phyloP scores from a whole-genome alignment of 2,797 vertebrate species.

The Chiroxiphia lanceolata region DNA sequence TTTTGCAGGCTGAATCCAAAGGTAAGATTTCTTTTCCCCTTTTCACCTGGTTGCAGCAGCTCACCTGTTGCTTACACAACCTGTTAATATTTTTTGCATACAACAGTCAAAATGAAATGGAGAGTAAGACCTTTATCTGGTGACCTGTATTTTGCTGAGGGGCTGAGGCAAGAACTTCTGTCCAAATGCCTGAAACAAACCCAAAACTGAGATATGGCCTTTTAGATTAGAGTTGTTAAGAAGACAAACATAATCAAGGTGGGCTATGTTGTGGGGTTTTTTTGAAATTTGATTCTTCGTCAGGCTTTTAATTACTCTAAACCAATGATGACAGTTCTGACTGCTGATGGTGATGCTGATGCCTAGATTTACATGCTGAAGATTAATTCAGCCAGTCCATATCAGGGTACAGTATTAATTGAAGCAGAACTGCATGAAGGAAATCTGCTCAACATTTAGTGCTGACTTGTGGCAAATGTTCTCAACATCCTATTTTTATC shows the following conservation, averaged over 20 bases:
- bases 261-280: accelerated
- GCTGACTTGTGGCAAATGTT: background rate
- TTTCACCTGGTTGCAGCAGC: background rate
- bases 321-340: background rate
- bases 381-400: background rate
- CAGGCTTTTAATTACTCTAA: background rate
- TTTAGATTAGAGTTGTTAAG: background rate
- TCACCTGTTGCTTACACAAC: background rate
- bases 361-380: background rate
- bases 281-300: background rate
- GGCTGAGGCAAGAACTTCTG: background rate
- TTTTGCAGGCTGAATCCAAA: background rate
- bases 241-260: background rate
- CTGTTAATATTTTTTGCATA: background rate
- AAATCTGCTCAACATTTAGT: background rate
- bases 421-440: background rate
- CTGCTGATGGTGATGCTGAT: background rate
- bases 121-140: background rate
- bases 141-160: background rate
- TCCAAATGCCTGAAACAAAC: background rate
- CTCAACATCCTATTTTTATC: constrained; percentile 1
- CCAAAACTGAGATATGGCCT: too few relatives aligned
- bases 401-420: background rate
- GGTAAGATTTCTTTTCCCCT: background rate
- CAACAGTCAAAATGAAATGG: background rate